phyloP scores from a whole-genome alignment of 2,113 vertebrate genomes.

The Cettia cetti region DNA sequence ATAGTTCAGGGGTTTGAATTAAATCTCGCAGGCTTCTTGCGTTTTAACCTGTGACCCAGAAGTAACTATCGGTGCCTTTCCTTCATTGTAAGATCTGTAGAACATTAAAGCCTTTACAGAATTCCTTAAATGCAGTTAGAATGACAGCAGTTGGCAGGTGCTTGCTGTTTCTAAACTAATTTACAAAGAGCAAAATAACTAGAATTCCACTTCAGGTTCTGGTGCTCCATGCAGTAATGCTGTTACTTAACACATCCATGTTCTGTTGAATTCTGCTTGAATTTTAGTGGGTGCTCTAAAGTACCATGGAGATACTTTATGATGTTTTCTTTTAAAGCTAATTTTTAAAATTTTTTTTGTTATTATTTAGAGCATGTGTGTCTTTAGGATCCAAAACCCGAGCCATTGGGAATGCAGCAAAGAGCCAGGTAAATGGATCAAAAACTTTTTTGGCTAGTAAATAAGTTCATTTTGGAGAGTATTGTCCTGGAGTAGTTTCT shows the following conservation, averaged over 20 bases:
- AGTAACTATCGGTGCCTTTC: not conserved
- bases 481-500: not conserved
- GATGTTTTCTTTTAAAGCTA: not conserved
- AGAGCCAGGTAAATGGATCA: slow-evolving; percentile 85
- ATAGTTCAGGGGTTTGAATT: not conserved
- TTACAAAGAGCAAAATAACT: not conserved
- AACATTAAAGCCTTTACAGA: not conserved
- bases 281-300: not conserved
- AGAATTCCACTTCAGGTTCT: not conserved
- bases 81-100: not conserved
- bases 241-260: not conserved
- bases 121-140: not conserved
- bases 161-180: not conserved
- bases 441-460: not conserved
- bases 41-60: not conserved
- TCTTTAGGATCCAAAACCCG: slow-evolving; percentile 91
- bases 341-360: not conserved
- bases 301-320: not conserved
- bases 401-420: slow-evolving; percentile 93
- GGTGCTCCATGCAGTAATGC: not conserved
- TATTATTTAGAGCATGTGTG: slow-evolving; percentile 84
- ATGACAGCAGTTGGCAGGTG: not conserved
- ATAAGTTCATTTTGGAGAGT: not conserved
- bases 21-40: not conserved
- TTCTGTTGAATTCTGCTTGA: not conserved